phyloP scores from a whole-genome alignment of 2,113 vertebrate species.

The Strigops habroptila region DNA sequence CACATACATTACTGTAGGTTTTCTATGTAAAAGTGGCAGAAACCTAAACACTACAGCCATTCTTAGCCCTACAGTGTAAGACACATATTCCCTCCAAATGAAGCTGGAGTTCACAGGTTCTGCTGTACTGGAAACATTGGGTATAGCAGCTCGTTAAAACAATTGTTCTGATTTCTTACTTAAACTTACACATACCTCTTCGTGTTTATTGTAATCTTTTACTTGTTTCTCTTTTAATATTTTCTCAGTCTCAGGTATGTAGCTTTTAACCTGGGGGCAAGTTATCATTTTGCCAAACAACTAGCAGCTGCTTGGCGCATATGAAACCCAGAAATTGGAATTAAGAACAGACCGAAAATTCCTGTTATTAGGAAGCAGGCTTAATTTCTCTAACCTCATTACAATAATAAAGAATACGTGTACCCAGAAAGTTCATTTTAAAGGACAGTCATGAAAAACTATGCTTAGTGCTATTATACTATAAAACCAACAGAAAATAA shows the following conservation, averaged over 20 bases:
- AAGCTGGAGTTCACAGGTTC: not conserved
- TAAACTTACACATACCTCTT: not conserved
- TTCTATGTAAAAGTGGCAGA: not conserved
- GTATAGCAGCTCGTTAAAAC: not conserved
- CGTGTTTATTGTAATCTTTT: not conserved
- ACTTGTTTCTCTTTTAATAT: not conserved
- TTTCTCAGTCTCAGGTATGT: not conserved
- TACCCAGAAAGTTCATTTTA: not conserved
- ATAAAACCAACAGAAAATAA: not conserved
- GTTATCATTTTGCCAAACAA: not conserved
- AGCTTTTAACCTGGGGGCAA: not conserved
- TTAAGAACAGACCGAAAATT: not conserved
- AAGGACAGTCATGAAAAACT: not conserved
- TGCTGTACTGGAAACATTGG: not conserved
- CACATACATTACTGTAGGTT: not conserved
- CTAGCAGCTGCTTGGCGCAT: not conserved
- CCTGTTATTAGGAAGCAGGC: not conserved
- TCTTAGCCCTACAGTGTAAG: not conserved
- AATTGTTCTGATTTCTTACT: not conserved
- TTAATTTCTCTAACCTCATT: not conserved
- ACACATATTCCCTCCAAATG: not conserved
- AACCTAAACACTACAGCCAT: not conserved
- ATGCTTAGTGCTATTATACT: not conserved
- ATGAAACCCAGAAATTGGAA: not conserved
- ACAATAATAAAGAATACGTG: not conserved